Evolutionary conservation across 2,113 vertebrate species (phyloP).

Genomic region (Aptenodytes patagonicus): DNA sequence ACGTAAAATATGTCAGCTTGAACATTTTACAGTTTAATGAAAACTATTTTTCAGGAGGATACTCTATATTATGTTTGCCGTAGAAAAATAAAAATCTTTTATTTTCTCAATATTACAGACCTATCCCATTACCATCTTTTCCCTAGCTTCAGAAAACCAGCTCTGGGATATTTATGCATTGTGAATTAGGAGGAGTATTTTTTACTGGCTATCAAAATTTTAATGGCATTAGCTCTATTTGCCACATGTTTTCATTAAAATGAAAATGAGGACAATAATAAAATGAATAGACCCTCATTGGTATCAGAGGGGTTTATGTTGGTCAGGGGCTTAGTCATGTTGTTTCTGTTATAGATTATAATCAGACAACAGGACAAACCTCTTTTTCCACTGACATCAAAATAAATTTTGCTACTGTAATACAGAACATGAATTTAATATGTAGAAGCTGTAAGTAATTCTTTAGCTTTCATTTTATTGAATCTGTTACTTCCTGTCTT

Average conservation of each 20-base stretch:
- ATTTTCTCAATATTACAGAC: background rate
- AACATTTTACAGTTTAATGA: background rate
- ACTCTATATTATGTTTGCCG: background rate
- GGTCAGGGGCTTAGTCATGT: background rate
- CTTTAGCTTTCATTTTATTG: background rate
- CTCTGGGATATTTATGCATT: background rate
- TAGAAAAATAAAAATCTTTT: background rate
- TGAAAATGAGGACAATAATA: background rate
- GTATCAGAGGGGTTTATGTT: background rate
- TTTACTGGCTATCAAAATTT: background rate
- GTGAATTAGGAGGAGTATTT: background rate
- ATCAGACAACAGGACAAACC: background rate
- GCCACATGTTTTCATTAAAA: background rate
- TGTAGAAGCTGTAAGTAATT: background rate
- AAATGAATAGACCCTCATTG: background rate
- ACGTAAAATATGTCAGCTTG: slow-evolving; percentile 18
- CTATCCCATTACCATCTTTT: background rate
- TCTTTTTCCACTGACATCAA: background rate
- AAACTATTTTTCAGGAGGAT: background rate
- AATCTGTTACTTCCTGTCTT: background rate
- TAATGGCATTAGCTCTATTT: background rate
- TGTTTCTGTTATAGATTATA: background rate
- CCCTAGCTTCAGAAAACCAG: background rate
- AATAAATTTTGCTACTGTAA: background rate
- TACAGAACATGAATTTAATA: background rate